Evolutionary conservation across 1,140 invertebrate genomes (phyloP).

Genomic region (Leptinotarsa lineolata): DNA sequence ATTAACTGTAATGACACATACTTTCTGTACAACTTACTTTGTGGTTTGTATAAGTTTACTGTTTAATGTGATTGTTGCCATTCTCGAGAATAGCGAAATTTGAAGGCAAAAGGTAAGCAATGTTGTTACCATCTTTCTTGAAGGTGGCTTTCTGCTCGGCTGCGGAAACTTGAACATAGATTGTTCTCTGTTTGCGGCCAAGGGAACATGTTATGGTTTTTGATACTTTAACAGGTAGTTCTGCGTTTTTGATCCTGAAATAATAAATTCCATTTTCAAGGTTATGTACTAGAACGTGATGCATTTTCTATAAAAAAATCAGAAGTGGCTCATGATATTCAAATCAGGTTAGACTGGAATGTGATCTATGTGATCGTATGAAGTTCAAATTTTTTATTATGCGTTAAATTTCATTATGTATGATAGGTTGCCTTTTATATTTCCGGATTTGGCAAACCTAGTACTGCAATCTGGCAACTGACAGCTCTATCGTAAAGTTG

Average conservation of each 20-base stretch:
- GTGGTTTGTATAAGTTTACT: constrained; percentile 17
- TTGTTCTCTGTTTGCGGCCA: constrained; percentile 69
- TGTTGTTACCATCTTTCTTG: constrained; percentile 63
- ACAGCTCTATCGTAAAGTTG: too few relatives aligned
- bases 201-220: constrained; percentile 71
- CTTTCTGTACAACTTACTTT: not conserved
- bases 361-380: too few relatives aligned
- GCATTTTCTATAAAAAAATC: too few relatives aligned
- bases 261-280: not conserved
- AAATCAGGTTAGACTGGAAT: too few relatives aligned
- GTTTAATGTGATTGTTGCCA: constrained; percentile 49
- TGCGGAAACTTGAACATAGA: constrained; percentile 66
- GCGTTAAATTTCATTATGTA: too few relatives aligned
- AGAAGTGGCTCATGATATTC: too few relatives aligned
- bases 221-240: constrained; percentile 69
- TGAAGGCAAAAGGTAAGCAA: constrained; percentile 62
- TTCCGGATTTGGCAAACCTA: too few relatives aligned
- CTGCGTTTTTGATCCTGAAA: constrained; percentile 62
- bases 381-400: too few relatives aligned
- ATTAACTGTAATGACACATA: not conserved
- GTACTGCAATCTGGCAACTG: too few relatives aligned
- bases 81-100: constrained; percentile 55
- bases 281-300: too few relatives aligned
- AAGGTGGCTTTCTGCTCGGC: constrained; percentile 65
- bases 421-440: too few relatives aligned